Percentiles rank a stretch among this genome's conserved stretches.
These are phyloP conservation scores for Micronycteris hirsuta DNA, from an alignment of 2,113 vertebrate species.

Conservation along the genomic window DNA sequence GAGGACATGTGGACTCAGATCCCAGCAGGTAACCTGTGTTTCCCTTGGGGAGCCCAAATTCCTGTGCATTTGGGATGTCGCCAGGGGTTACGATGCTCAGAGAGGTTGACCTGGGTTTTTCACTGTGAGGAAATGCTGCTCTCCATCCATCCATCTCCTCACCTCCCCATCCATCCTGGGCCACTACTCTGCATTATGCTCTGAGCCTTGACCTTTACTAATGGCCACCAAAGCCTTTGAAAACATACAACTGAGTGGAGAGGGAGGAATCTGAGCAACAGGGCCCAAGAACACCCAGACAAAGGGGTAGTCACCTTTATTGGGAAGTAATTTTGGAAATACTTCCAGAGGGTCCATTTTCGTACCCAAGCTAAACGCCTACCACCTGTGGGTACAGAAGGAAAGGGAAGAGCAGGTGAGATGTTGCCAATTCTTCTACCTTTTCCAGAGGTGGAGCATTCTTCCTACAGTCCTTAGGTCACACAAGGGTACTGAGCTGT, in stretches of 20 bases:
- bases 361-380: constrained; percentile 83
- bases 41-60: neutral
- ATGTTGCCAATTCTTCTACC: neutral
- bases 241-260: neutral
- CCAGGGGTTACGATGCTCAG: neutral
- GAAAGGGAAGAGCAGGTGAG: neutral
- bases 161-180: neutral
- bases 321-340: constrained; percentile 89
- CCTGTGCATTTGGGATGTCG: neutral
- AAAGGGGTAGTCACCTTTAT: constrained; percentile 77
- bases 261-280: neutral
- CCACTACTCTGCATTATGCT: neutral
- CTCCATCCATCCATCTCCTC: neutral
- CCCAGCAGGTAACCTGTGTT: neutral
- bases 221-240: constrained; percentile 15
- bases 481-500: neutral
- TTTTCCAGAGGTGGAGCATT: neutral
- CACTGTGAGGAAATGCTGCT: neutral
- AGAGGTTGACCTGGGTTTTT: neutral
- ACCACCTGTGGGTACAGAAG: constrained; percentile 77
- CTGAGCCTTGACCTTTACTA: neutral
- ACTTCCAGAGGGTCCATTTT: constrained; percentile 84
- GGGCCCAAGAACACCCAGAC: neutral
- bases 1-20: neutral
- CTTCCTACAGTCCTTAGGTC: neutral